These are phyloP conservation scores for Entomobrya multifasciata DNA, from an alignment of 2,888 invertebrate species.

Conservation along the genomic window DNA sequence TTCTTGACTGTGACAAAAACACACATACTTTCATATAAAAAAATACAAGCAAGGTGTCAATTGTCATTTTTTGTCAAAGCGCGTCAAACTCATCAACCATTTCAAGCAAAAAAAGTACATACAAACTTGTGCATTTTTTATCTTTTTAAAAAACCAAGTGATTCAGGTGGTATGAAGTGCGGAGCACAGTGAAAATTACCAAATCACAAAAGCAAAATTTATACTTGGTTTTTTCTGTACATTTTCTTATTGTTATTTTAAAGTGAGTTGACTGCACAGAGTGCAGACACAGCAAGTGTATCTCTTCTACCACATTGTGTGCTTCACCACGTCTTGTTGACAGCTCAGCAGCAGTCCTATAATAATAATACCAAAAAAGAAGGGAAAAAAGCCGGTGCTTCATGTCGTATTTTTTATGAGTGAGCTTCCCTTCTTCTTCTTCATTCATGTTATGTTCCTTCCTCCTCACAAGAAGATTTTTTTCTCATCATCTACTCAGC, in stretches of 20 bases:
- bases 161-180: too few species aligned
- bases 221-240: neutral
- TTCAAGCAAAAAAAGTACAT: neutral
- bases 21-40: neutral
- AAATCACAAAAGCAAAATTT: conserved; percentile 31
- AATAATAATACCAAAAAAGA: conserved; percentile 8
- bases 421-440: conserved; percentile 16
- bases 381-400: neutral
- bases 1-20: neutral
- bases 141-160: too few species aligned
- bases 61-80: conserved; percentile 51
- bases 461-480: conserved; percentile 17
- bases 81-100: neutral
- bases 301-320: conserved; percentile 41
- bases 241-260: neutral
- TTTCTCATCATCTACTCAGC: neutral
- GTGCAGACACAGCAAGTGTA: conserved; percentile 50
- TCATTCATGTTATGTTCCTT: conserved; percentile 12
- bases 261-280: neutral
- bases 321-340: conserved; percentile 51
- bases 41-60: conserved; percentile 34
- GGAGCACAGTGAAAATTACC: conserved; percentile 32
- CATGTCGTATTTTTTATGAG: neutral
- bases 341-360: conserved; percentile 54
- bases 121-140: conserved; percentile 18